Base-by-base conservation (phyloP, 2,888 invertebrate genomes). In the Mesorhabditis belari region DNA sequence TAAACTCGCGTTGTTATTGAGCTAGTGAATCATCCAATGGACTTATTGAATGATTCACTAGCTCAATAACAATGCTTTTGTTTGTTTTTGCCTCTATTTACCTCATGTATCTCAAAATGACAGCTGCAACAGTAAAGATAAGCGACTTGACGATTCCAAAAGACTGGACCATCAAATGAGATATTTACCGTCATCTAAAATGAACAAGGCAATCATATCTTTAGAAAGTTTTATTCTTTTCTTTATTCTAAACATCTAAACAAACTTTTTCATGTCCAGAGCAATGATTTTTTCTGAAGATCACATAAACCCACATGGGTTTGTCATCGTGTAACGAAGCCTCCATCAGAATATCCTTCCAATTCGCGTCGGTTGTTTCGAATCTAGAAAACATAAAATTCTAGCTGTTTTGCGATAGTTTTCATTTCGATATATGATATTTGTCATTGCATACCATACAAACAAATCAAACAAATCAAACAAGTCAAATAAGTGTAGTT, bases 301-400 rank as follows among this genome's bases (percentile, higher is more conserved):
- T 80, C 49, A 79, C 67, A 63, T 81, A 81, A 49, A 81, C 70
- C 81, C 81, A 81, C 24, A 81, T 80, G 29, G 77, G 77, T 55
- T 73, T 75, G 4, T 69, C 68, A 28, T 75, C 75, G 50, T 64
- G 64, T 27, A 66, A 61, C 2, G 70, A 66, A n/a, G 68, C 66
- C 50, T 73, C 73, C 73, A 69, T 71, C n/a, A 65, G 61, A 4
- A 58, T 21, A n/a, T 57, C 28, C 21, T 62, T 51, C 69, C 69
- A 70, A 12, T 55, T 55, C 25, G 49, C 55, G 44, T 61, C 59
- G 23, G 66, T 65, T 4, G 63, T 59, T 57, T 70, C 65, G 44
- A 66, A 52, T 54, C 69, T 69, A 59, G 21, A 61, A 63, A n/a
- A 35, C 12, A n/a, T n/a, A n/a, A n/a, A n/a, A n/a, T n/a, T n/a